Base-by-base conservation (phyloP, 2,797 vertebrate species). In the Xiphorhynchus erythropygius region DNA sequence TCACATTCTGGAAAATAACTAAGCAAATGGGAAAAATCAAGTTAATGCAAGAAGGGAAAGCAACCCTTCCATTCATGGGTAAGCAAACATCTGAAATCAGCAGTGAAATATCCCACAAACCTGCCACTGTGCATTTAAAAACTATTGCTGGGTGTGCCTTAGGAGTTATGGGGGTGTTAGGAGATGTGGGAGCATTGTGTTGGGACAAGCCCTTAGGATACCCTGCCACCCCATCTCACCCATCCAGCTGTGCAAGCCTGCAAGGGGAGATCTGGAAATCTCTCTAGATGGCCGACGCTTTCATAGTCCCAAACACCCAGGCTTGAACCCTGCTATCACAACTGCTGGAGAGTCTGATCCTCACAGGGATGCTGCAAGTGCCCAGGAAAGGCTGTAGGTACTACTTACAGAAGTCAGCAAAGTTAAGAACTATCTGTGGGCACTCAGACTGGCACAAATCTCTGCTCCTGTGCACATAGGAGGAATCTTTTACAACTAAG, bases 1-100 rank as follows among this genome's bases (percentile, higher is more conserved):
- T 99, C 99, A 64, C 99, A 99, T 64, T 98, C 98, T 69, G 99
- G 99, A 93, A 99, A 99, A 97, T 99, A 98, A 93, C 99, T 99
- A 95, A 84, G 78, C 94, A 64, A 97, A 97, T 2, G 64, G 94
- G 93, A 96, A 95, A 95, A 93, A 94, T 46, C 44, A 90, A 85
- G 92, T 97, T 96, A 96, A 96, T 90, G 63, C 64, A 92, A 93
- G 83, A 88, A 53, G 63, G 75, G 52, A 89, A 93, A 93, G 56
- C 19, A 68, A 39, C 39, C 78, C 49, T 84, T 68, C 69, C 68
- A 59, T 77, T 71, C 41, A 82, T 10, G 75, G 87, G 75, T 74
- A 65, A 93, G 47, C n/a, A 90, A 60, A 94, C 65, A 94, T 82
- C 81, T 73, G 59, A 85, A 94, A 83, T 71, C 56, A 92, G 85